phyloP scores from a whole-genome alignment of 2,888 invertebrate species.

The Drosophila mimetica region DNA sequence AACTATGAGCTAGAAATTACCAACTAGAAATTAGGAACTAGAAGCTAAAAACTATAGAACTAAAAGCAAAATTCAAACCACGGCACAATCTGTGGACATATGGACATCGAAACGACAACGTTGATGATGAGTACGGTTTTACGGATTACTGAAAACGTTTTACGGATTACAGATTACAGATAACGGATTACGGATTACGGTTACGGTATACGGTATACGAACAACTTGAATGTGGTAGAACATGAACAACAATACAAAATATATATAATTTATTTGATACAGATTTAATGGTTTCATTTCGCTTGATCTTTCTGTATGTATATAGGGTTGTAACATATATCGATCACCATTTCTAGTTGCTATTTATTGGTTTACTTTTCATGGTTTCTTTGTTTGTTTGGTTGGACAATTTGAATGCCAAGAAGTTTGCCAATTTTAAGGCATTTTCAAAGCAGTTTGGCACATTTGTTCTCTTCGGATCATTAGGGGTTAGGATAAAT shows the following conservation, averaged over 20 bases:
- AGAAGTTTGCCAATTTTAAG: constrained; percentile 79
- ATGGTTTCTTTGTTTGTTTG: constrained; percentile 21
- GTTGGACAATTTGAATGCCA: constrained; percentile 68
- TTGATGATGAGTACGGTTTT: constrained; percentile 64
- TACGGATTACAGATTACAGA: constrained; percentile 46
- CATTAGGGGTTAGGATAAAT: background rate
- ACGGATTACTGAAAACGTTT: constrained; percentile 55
- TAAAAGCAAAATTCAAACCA: constrained; percentile 48
- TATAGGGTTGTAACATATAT: constrained; percentile 19
- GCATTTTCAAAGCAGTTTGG: constrained; percentile 61
- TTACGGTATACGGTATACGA: constrained; percentile 52
- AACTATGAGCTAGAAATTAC: constrained; percentile 62
- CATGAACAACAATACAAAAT: constrained; percentile 73
- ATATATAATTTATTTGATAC: constrained; percentile 46
- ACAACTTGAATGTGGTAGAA: constrained; percentile 63
- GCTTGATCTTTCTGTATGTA: constrained; percentile 34
- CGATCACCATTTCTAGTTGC: constrained; percentile 30
- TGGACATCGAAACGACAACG: constrained; percentile 57
- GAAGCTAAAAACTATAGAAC: constrained; percentile 50
- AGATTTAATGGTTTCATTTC: constrained; percentile 26
- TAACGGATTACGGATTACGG: constrained; percentile 27
- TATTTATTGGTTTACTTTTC: too few relatives aligned
- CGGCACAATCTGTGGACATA: constrained; percentile 47
- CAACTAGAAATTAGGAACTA: constrained; percentile 60
- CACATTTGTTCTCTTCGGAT: constrained; percentile 2